A percentile compares a stretch with the other conserved stretches of the same genome.
phyloP scores from a whole-genome alignment of 1,140 invertebrate species.

The Nasonia vitripennis region DNA sequence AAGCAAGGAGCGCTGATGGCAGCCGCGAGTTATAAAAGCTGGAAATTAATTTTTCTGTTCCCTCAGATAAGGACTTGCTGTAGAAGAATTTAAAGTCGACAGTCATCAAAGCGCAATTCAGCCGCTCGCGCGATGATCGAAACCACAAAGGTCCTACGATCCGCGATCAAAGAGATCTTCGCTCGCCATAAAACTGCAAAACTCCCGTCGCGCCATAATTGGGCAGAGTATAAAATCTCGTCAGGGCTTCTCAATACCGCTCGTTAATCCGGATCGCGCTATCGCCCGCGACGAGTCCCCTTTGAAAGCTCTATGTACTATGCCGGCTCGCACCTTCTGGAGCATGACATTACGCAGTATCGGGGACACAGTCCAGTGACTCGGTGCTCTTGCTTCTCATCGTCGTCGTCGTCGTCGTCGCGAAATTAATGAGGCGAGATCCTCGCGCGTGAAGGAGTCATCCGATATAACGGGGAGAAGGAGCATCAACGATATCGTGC shows the following conservation, averaged over 20 bases:
- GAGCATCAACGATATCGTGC: constrained; percentile 29
- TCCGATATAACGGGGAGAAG: neutral
- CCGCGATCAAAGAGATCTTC: neutral
- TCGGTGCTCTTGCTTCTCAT: neutral
- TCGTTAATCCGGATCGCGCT: constrained; percentile 1
- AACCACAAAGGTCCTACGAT: neutral
- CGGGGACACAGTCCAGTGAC: neutral
- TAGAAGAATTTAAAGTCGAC: too few relatives aligned
- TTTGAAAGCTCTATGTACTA: neutral
- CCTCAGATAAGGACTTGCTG: too few relatives aligned
- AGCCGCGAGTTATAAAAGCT: neutral
- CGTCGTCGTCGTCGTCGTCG: neutral
- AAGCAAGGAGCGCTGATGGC: neutral
- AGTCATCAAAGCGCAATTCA: neutral
- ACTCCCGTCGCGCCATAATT: neutral
- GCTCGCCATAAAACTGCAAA: neutral
- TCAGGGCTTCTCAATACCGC: neutral
- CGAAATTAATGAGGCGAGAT: constrained; percentile 47
- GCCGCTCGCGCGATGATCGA: neutral
- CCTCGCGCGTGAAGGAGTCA: neutral
- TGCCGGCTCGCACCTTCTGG: neutral
- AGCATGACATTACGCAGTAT: constrained; percentile 11
- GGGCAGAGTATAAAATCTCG: neutral
- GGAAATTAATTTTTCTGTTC: neutral
- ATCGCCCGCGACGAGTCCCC: too few relatives aligned